Base-by-base conservation (phyloP, 1,140 invertebrate genomes). In the Drosophila parvula region DNA sequence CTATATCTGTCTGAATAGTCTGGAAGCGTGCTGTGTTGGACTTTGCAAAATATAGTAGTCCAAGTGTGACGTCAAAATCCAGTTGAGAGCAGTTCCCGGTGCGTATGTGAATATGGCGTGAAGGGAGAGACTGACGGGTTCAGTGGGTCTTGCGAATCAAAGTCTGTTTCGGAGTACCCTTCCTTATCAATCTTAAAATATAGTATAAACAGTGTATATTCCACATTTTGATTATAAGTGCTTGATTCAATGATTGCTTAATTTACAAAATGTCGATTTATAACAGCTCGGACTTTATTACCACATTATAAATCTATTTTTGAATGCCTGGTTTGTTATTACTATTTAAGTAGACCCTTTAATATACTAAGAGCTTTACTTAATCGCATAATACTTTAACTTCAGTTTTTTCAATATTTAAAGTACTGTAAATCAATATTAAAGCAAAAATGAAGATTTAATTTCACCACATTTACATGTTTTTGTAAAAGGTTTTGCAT, bases 21-120 rank as follows among this genome's bases (percentile, higher is more conserved):
- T 48, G 27, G 64, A 63, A 48, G 51, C 59, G 51, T 74, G 16
- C 34, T 41, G 38, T 41, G 38, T 16, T 75, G 71, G 71, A 75
- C 71, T 75, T 75, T 75, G 71, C n/a, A 14, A 41, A 58, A 53
- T 75, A 73, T 75, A 73, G 55, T 44, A 64, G 50, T 43, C 30
- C 60, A 75, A 38, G 11, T 75, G 60, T 65, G 60, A 75, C 73
- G 71, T 75, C 71, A 63, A 30, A 55, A 38, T 65, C 71, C 51
- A 75, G 51, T 64, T 57, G 18, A 0, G 34, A 58, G 51, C 71
- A 51, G 71, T 51, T 75, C 40, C 14, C 34, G 22, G 51, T 64
- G 50, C 50, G 36, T 74, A n/a, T 43, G 34, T 38, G 18, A 53
- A n/a, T 28, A 6, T 61, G 28, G 34, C n/a, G 43, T 50, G 44